These are phyloP conservation scores for Octopus sinensis DNA, from an alignment of 1,140 invertebrate genomes.

Conservation along the genomic window DNA sequence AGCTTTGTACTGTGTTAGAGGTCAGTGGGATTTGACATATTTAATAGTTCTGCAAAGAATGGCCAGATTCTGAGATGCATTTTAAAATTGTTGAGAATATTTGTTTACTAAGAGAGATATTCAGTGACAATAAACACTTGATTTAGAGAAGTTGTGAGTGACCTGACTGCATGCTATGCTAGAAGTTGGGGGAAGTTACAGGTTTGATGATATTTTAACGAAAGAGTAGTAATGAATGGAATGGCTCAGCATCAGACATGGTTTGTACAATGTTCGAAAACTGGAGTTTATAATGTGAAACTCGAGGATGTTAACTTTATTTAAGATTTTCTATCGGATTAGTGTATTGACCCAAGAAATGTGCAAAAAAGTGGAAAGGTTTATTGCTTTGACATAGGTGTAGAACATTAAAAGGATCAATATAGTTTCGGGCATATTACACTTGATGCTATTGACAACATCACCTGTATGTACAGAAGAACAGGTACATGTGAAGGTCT, in stretches of 20 bases:
- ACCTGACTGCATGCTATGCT: too few relatives aligned
- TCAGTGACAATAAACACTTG: too few relatives aligned
- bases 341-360: conserved; percentile 31
- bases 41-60: too few relatives aligned
- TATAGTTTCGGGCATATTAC: conserved; percentile 23
- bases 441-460: conserved; percentile 33
- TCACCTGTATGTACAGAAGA: conserved; percentile 32
- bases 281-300: conserved; percentile 30
- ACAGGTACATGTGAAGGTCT: conserved; percentile 33
- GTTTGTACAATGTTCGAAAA: conserved; percentile 36
- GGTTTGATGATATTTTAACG: too few relatives aligned
- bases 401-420: conserved; percentile 30
- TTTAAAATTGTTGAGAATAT: too few relatives aligned
- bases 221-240: conserved; percentile 4
- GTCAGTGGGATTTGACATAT: too few relatives aligned
- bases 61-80: too few relatives aligned
- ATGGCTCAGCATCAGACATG: conserved; percentile 24
- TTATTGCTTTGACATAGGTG: conserved; percentile 29
- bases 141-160: too few relatives aligned
- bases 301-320: conserved; percentile 35
- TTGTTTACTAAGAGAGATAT: too few relatives aligned
- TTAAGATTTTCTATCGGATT: conserved; percentile 29
- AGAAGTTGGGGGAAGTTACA: too few relatives aligned
- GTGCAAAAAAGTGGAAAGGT: conserved; percentile 31
- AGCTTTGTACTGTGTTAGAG: too few relatives aligned